Percentiles rank a stretch among this genome's conserved stretches.
phyloP scores from a whole-genome alignment of 2,113 vertebrate genomes.

The Chloropsis hardwickii region DNA sequence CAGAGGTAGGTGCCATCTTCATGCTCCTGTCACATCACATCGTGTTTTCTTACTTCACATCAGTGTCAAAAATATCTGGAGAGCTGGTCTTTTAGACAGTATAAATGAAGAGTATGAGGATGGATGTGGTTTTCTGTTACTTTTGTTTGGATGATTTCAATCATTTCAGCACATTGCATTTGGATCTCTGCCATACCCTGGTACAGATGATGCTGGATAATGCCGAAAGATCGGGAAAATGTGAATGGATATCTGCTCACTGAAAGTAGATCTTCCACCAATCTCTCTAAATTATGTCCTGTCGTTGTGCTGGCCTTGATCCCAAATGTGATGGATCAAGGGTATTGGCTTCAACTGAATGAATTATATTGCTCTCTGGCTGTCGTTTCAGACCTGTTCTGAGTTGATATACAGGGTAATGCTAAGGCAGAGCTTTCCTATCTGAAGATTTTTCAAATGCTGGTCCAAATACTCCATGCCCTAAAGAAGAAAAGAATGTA shows the following conservation, averaged over 20 bases:
- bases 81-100: background rate
- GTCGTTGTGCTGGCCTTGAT: background rate
- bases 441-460: background rate
- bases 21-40: background rate
- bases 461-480: background rate
- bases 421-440: background rate
- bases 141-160: background rate
- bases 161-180: background rate
- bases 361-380: background rate
- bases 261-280: constrained; percentile 4
- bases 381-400: background rate
- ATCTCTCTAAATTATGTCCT: background rate
- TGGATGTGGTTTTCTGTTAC: background rate
- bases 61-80: background rate
- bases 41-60: background rate
- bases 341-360: background rate
- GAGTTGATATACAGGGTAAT: background rate
- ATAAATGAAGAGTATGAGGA: background rate
- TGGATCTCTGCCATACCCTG: background rate
- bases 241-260: background rate
- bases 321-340: background rate
- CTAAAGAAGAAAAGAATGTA: background rate
- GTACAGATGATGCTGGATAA: background rate
- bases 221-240: background rate
- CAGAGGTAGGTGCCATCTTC: background rate